Base-by-base conservation (phyloP, 2,113 vertebrate genomes). In the Typhlomys cinereus region DNA sequence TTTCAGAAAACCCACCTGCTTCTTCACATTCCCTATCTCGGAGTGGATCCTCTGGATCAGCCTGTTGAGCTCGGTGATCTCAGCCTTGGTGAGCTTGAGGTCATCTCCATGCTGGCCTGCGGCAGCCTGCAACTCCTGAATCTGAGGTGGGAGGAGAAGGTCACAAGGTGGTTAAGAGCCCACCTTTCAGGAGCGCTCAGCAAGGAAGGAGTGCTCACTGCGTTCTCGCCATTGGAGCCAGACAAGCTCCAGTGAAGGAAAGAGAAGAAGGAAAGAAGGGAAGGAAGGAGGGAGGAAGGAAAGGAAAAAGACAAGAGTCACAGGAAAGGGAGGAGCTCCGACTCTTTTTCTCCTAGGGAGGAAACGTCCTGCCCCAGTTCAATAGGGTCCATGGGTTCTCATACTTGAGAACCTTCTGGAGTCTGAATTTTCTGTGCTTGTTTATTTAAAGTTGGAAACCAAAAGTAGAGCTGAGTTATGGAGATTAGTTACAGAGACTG, bases 21-120 rank as follows among this genome's bases (percentile, higher is more conserved):
- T 98, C 95, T 98, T 99, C 95, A 98, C 96, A 0, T 96, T 57
- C 34, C 98, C 98, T 7, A 99, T 98, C 92, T 99, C 98, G 2
- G 97, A 98, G 95, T 98, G 98, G 81, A 98, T 97, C 91, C 98
- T 98, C 78, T 98, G 92, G 34, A 99, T 98, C 97, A 98, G 97
- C 67, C 98, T 97, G 96, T 97, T 98, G 78, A 99, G 94, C 36
- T 99, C 98, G 2, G 97, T 95, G 29, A 99, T 98, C 96, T 99
- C 98, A 69, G 97, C 6, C 95, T 98, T 99, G 87, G 98, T 98
- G 67, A 96, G 12, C 86, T 98, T 98, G 86, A 99, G 98, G 94
- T 99, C 98, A 0, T 99, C 98, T 11, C 98, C 98, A 0, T 98
- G 98, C 92, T 97, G 98, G 82, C 98, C 98, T 1, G 98, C 98